phyloP scores from a whole-genome alignment of 2,113 vertebrate species.

The Chamaea fasciata region DNA sequence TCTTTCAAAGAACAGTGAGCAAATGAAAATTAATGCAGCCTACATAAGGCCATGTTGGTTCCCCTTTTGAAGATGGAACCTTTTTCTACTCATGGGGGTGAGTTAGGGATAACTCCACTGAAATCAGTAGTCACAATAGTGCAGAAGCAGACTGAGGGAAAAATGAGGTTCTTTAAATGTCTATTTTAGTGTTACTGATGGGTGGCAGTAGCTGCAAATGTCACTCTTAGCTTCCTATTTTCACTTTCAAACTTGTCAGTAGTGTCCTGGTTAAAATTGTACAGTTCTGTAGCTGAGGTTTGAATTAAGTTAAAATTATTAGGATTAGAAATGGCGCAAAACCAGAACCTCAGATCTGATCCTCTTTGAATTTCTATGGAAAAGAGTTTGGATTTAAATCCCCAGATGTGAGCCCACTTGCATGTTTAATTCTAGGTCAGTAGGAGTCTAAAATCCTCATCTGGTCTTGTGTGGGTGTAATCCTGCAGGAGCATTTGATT shows the following conservation, averaged over 20 bases:
- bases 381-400: slow-evolving; percentile 33
- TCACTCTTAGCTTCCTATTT: not conserved
- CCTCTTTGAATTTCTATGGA: slow-evolving; percentile 18
- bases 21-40: not conserved
- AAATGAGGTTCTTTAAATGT: not conserved
- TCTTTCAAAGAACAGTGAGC: not conserved
- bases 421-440: slow-evolving; percentile 31
- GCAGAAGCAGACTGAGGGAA: not conserved
- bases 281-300: not conserved
- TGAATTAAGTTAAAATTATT: slow-evolving; percentile 23
- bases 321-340: slow-evolving; percentile 23
- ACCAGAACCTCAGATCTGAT: not conserved
- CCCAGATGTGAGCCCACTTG: not conserved
- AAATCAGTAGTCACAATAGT: not conserved
- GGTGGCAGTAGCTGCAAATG: not conserved
- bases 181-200: not conserved
- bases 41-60: not conserved
- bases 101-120: not conserved
- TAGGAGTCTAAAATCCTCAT: not conserved
- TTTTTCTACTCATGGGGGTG: not conserved
- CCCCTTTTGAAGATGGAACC: not conserved
- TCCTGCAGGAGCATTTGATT: not conserved
- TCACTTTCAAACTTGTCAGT: not conserved
- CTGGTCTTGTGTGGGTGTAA: slow-evolving; percentile 12
- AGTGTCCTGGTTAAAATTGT: not conserved